Evolutionary conservation across 2,888 invertebrate genomes (phyloP).

Genomic region (Lampropteryx suffumata): DNA sequence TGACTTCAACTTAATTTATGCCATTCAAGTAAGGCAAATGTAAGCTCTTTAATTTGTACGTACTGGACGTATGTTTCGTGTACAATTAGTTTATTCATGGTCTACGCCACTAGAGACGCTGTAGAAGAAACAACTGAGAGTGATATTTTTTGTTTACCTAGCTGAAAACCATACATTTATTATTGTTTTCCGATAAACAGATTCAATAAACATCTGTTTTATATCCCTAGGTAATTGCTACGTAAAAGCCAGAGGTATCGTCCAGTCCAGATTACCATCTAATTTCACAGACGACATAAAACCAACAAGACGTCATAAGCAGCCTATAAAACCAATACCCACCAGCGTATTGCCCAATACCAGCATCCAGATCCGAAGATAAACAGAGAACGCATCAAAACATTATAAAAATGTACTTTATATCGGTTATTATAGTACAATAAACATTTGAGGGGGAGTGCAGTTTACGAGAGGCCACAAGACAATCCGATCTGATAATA

Average conservation of each 20-base stretch:
- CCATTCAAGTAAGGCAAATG: no score
- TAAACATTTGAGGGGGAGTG: slow-evolving; percentile 54
- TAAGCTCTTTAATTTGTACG: no score
- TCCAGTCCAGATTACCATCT: slow-evolving; percentile 23
- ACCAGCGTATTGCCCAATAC: slow-evolving; percentile 43
- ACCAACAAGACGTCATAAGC: slow-evolving; percentile 31
- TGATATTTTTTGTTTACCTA: no score
- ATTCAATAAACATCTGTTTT: neutral
- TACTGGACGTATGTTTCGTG: no score
- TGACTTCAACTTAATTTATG: no score
- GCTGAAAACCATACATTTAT: no score
- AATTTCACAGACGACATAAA: slow-evolving; percentile 28
- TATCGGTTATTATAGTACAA: slow-evolving; percentile 72
- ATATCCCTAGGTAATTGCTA: slow-evolving; percentile 11
- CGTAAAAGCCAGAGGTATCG: slow-evolving; percentile 14
- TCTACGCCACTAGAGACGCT: no score
- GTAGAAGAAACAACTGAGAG: no score
- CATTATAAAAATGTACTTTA: slow-evolving; percentile 69
- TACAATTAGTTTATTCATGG: no score
- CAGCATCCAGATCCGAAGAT: slow-evolving; percentile 64
- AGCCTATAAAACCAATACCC: slow-evolving; percentile 44
- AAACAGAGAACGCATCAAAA: slow-evolving; percentile 69
- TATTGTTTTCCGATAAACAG: neutral
- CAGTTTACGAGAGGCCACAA: slow-evolving; percentile 47
- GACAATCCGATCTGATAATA: slow-evolving; percentile 66